Percentiles rank a stretch among this genome's conserved stretches.
phyloP scores from a whole-genome alignment of 2,888 invertebrate species.

The Beris chalybata region DNA sequence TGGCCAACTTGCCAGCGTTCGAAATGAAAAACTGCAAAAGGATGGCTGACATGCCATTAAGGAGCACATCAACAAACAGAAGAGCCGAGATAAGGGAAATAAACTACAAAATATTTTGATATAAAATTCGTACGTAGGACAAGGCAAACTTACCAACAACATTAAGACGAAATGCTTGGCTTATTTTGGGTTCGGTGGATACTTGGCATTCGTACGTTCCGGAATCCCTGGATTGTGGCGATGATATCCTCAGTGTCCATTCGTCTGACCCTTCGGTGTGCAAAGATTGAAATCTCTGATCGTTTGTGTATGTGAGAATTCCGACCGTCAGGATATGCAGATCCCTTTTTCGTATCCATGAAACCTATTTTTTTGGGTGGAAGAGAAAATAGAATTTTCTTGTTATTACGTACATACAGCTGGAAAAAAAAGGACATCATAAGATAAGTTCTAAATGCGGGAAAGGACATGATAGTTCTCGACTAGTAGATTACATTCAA shows the following conservation, averaged over 20 bases:
- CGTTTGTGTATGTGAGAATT: constrained; percentile 70
- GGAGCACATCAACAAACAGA: constrained; percentile 9
- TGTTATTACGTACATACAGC: background rate
- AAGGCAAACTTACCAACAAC: constrained; percentile 66
- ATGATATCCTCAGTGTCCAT: constrained; percentile 70
- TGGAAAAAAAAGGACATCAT: background rate
- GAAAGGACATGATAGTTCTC: constrained; percentile 9
- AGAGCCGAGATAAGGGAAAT: background rate
- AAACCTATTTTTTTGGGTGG: constrained; percentile 61
- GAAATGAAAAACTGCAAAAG: background rate
- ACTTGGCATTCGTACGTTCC: constrained; percentile 76
- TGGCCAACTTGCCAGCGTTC: background rate
- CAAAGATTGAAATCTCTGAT: constrained; percentile 70
- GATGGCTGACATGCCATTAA: constrained; percentile 13
- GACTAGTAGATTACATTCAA: background rate
- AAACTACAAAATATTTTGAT: background rate
- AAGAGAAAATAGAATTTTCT: constrained; percentile 15
- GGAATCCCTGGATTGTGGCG: constrained; percentile 67
- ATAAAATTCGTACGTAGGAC: constrained; percentile 44
- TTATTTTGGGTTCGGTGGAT: constrained; percentile 75
- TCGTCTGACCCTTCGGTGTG: constrained; percentile 72
- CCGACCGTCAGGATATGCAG: constrained; percentile 75
- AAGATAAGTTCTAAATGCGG: constrained; percentile 2
- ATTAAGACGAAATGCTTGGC: constrained; percentile 68
- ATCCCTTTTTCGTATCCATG: constrained; percentile 81